Base-by-base conservation (phyloP, 2,888 invertebrate genomes). In the Drosophila quasianomalipes region DNA sequence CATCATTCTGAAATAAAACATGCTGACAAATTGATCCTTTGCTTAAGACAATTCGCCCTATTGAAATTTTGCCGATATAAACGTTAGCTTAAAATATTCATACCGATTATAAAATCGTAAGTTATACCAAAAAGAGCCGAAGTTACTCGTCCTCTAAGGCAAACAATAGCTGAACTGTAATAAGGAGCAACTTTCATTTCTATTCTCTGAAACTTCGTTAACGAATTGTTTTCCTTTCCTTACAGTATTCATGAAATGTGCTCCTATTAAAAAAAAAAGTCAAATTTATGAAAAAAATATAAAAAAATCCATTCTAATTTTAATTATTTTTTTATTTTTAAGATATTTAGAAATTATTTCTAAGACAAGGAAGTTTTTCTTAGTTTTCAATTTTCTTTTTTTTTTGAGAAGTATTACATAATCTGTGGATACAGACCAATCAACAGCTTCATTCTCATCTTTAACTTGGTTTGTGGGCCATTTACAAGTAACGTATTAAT, bases 401-500 rank as follows among this genome's bases (percentile, higher is more conserved):
- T 6, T 7, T 47, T 1, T 7, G 22, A 47, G n/a, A n/a, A n/a
- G 14, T 16, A 7, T 26, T 35, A 26, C 26, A 37, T 37, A 35
- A 26, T 63, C 33, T 30, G 4, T 6, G 30, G 16, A 52, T n/a
- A 6, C 10, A 26, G 31, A n/a, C 5, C 19, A 6, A 19, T 9
- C 1, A 26, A 52, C 9, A 14, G 30, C 39, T 53, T 12, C 1
- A 37, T 37, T 16, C 16, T 26, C 10, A 28, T 31, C 30, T 5
- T 31, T 16, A 22, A 9, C 44, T 6, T 3, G 22, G 6, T 55
- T 31, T 44, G 14, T 22, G 12, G 44, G 12, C 16, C 16, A 16
- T 47, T 47, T 22, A 47, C 7, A 22, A 22, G 22, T 47, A 47
- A 81, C 68, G 57, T 55, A 51, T 72, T 77, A 80, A 76, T 79